Evolutionary conservation across 2,888 invertebrate genomes (phyloP).

Genomic region (Drymonia ruficornis): DNA sequence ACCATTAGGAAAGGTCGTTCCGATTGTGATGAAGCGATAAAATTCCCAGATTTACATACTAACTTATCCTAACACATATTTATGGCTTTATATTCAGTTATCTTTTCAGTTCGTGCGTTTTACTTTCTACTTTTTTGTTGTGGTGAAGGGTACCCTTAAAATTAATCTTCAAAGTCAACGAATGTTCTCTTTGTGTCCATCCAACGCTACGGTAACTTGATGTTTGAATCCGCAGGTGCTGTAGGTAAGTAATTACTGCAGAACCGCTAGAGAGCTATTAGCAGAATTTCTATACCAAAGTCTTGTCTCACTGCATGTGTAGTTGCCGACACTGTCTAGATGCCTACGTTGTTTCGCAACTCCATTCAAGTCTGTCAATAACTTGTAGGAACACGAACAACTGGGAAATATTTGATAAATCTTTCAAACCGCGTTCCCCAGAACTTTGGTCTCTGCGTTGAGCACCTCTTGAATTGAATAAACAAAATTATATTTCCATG

Average conservation of each 20-base stretch:
- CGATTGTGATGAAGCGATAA: slow-evolving; percentile 42
- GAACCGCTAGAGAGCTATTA: slow-evolving; percentile 17
- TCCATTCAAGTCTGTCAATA: slow-evolving; percentile 28
- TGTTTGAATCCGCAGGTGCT: slow-evolving; percentile 26
- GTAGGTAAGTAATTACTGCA: slow-evolving; percentile 28
- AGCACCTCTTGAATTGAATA: slow-evolving; percentile 7
- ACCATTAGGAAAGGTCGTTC: slow-evolving; percentile 42
- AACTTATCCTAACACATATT: slow-evolving; percentile 26
- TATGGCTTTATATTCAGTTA: slow-evolving; percentile 17
- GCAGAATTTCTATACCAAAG: slow-evolving; percentile 11
- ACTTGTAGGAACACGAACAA: slow-evolving; percentile 27
- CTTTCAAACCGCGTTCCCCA: slow-evolving; percentile 24
- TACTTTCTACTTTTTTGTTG: slow-evolving; percentile 17
- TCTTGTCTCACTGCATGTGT: slow-evolving; percentile 20
- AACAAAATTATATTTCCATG: not conserved
- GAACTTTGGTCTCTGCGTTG: slow-evolving; percentile 30
- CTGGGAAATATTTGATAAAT: slow-evolving; percentile 24
- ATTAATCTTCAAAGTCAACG: slow-evolving; percentile 13
- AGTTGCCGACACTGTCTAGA: slow-evolving; percentile 12
- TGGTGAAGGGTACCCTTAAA: slow-evolving; percentile 24
- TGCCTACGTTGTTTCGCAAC: slow-evolving; percentile 17
- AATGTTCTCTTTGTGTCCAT: slow-evolving; percentile 9
- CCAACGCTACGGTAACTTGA: slow-evolving; percentile 8
- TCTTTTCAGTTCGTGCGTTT: slow-evolving; percentile 10
- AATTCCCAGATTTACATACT: slow-evolving; percentile 36